Conservation (phyloP, 2,888 invertebrate genomes). For the Temnothorax ravouxi region DNA sequence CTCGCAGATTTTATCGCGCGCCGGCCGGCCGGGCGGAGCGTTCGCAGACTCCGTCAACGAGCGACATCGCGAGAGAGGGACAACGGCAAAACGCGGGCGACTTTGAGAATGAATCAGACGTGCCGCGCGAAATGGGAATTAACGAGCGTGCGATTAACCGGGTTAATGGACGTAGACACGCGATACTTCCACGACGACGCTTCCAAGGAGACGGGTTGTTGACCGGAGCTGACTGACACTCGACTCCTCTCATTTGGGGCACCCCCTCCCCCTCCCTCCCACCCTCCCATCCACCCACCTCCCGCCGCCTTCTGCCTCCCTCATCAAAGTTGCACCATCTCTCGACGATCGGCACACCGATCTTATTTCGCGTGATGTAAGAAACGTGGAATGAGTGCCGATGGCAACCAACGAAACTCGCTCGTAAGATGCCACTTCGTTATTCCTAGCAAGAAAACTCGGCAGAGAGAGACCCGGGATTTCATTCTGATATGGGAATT, state of each 20-base stretch:
- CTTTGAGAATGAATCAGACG: constrained; percentile 69
- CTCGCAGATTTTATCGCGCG: constrained; percentile 4
- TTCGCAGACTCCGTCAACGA: neutral
- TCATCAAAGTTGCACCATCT: constrained; percentile 44
- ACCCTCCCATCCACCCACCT: no score
- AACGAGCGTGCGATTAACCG: constrained; percentile 82
- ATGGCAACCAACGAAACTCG: neutral
- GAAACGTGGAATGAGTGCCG: constrained; percentile 4
- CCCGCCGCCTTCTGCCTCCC: neutral
- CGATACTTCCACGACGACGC: constrained; percentile 72
- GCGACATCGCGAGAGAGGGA: neutral
- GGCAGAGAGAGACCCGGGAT: neutral
- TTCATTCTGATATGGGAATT: neutral
- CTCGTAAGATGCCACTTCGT: neutral
- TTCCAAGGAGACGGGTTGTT: constrained; percentile 79
- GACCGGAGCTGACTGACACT: constrained; percentile 76
- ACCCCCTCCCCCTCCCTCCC: neutral
- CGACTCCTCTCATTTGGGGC: constrained; percentile 66
- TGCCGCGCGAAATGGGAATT: constrained; percentile 77
- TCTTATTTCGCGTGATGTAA: constrained; percentile 38
- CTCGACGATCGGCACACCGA: neutral
- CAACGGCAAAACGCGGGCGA: constrained; percentile 59
- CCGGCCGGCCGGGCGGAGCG: neutral
- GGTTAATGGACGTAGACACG: constrained; percentile 81
- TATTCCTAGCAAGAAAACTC: neutral